Evolutionary conservation across 2,888 invertebrate genomes (phyloP).

Genomic region (Steinernema carpocapsae): DNA sequence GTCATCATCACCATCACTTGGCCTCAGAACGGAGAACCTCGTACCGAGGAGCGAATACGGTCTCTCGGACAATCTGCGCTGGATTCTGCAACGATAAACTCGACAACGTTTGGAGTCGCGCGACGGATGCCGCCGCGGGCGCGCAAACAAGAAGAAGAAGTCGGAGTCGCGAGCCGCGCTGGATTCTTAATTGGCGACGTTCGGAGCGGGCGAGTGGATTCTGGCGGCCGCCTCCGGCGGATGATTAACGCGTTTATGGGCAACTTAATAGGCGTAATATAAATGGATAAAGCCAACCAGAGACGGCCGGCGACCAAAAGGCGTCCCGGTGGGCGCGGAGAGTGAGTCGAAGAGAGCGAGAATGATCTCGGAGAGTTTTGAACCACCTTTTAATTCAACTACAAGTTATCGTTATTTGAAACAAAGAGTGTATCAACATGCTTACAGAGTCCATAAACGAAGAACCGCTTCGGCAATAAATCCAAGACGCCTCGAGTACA

Average conservation of each 20-base stretch:
- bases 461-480: no score
- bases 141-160: no score
- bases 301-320: neutral
- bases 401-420: no score
- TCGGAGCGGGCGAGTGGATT: neutral
- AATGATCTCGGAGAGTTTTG: no score
- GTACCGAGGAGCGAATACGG: neutral
- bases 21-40: neutral
- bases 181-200: slow-evolving; percentile 1
- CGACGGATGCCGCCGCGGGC: neutral
- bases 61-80: no score
- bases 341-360: neutral
- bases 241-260: neutral
- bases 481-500: no score
- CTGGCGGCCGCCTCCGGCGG: neutral
- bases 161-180: no score
- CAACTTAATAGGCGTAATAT: neutral
- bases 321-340: neutral
- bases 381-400: no score
- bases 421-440: no score
- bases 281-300: neutral
- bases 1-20: slow-evolving; percentile 15
- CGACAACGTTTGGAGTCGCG: neutral
- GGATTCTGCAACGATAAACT: slow-evolving; percentile 18
- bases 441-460: no score